phyloP scores from a whole-genome alignment of 2,888 invertebrate genomes.

The Pimpla rufipes region DNA sequence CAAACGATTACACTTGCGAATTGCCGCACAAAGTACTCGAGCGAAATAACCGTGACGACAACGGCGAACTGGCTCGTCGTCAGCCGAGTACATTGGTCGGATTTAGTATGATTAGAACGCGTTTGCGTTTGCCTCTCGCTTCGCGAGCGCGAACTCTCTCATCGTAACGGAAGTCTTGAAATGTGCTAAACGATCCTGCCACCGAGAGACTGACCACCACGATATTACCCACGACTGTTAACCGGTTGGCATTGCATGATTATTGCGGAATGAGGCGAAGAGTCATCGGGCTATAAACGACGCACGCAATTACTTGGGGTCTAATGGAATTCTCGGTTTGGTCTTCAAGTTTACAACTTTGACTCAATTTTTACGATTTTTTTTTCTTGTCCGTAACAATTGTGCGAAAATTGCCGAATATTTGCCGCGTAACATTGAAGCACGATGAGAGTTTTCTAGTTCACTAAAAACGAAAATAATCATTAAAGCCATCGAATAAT shows the following conservation, averaged over 20 bases:
- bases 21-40: constrained; percentile 37
- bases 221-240: constrained; percentile 37
- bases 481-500: no score
- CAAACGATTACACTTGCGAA: constrained; percentile 36
- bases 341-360: constrained; percentile 18
- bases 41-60: constrained; percentile 43
- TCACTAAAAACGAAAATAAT: background rate
- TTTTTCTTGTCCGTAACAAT: background rate
- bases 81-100: constrained; percentile 55
- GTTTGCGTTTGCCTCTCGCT: constrained; percentile 35
- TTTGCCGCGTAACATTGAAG: background rate
- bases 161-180: constrained; percentile 62
- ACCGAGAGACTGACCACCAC: constrained; percentile 39
- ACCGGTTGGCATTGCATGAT: constrained; percentile 54
- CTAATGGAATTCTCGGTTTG: constrained; percentile 28
- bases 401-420: background rate
- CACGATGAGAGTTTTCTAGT: background rate
- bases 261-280: constrained; percentile 45
- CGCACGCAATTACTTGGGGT: constrained; percentile 49
- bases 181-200: constrained; percentile 62
- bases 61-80: constrained; percentile 45
- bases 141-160: constrained; percentile 22
- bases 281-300: constrained; percentile 45
- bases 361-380: background rate
- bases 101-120: constrained; percentile 67